These are phyloP conservation scores for Pomatorhinus ruficollis DNA, from an alignment of 2,113 vertebrate genomes.

Conservation along the genomic window DNA sequence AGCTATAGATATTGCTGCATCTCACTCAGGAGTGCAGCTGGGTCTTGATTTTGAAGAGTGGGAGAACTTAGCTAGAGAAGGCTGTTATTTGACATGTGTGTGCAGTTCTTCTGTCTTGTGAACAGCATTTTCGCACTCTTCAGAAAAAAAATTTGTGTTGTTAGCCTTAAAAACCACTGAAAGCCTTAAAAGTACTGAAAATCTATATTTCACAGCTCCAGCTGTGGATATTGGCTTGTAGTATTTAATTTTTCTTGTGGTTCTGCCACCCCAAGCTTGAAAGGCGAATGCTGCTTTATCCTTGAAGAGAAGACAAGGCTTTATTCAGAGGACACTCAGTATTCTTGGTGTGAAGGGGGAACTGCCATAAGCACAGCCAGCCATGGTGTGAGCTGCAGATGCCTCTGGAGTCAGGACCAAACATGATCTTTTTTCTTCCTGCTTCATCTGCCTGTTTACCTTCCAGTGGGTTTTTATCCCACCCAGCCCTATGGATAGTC, in stretches of 20 bases:
- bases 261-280: background rate
- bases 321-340: rapidly evolving
- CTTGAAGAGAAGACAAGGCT: background rate
- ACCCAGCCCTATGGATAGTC: rapidly evolving
- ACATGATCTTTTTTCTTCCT: background rate
- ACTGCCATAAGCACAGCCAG: background rate
- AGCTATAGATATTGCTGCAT: background rate
- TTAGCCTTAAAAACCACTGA: background rate
- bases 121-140: background rate
- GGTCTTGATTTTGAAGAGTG: background rate
- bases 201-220: background rate
- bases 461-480: background rate
- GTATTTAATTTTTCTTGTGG: background rate
- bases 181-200: background rate
- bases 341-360: background rate
- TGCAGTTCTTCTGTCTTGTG: background rate
- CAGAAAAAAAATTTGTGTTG: background rate
- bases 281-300: background rate
- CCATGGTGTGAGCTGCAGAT: background rate
- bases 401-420: background rate
- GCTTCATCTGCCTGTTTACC: background rate
- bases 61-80: background rate
- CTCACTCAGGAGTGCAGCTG: background rate
- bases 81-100: rapidly evolving
- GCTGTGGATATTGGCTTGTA: background rate